Evolutionary conservation across 2,888 invertebrate species (phyloP).

Genomic region (Platerodrilus igneus): DNA sequence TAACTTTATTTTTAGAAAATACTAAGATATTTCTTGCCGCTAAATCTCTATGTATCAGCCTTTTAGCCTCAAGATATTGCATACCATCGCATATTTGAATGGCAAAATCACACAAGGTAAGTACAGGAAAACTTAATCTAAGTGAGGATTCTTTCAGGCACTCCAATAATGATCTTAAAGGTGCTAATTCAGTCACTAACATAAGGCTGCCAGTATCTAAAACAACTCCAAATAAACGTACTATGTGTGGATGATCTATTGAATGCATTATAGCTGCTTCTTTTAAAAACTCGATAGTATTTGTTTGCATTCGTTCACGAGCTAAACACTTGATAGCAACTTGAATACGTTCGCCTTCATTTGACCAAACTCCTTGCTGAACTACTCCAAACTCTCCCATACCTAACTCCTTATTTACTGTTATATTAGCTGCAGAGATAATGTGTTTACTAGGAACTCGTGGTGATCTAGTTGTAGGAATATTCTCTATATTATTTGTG

Average conservation of each 20-base stretch:
- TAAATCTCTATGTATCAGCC: slow-evolving; percentile 95
- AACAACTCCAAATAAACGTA: slow-evolving; percentile 95
- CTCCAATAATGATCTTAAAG: slow-evolving; percentile 88
- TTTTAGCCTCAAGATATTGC: slow-evolving; percentile 93
- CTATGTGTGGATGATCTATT: slow-evolving; percentile 95
- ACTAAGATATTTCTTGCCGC: slow-evolving; percentile 97
- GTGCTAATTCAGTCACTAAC: slow-evolving; percentile 86
- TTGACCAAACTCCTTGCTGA: slow-evolving; percentile 96
- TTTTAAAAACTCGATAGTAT: slow-evolving; percentile 93
- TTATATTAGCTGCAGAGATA: slow-evolving; percentile 77
- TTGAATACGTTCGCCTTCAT: slow-evolving; percentile 81
- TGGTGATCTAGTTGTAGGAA: slow-evolving; percentile 47
- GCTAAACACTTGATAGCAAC: slow-evolving; percentile 96
- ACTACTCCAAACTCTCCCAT: slow-evolving; percentile 98
- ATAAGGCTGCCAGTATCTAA: slow-evolving; percentile 72
- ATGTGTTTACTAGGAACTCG: slow-evolving; percentile 82
- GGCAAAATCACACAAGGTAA: slow-evolving; percentile 90
- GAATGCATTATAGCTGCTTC: slow-evolving; percentile 99
- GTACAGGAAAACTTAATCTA: slow-evolving; percentile 85
- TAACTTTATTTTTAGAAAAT: slow-evolving; percentile 92
- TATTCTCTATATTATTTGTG: slow-evolving; percentile 38
- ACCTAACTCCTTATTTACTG: slow-evolving; percentile 90
- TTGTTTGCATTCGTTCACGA: slow-evolving; percentile 91
- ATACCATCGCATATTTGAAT: slow-evolving; percentile 96
- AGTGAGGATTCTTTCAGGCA: slow-evolving; percentile 92